Evolutionary conservation across 2,113 vertebrate species (phyloP), one percentile per base, ranked within the genome.

Genomic region (Lipophrys pholis): DNA sequence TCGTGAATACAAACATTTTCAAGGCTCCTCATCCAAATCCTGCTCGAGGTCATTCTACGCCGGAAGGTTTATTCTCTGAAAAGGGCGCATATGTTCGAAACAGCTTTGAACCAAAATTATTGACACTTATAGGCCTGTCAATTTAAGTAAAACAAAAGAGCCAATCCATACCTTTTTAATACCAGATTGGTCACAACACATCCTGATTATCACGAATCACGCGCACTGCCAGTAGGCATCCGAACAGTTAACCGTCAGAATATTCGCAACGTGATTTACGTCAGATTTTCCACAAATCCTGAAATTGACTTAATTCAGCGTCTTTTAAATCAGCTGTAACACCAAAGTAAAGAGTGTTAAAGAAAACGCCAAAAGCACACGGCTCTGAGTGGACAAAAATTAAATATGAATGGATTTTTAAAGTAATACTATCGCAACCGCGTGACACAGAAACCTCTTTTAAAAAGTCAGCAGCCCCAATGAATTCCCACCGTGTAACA

Each of bases 1-100:
- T 69, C 49, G 51, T 42, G 35, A 58, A 63, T 16, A 72, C 57
- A 70, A 76, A 85, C 71, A 79, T 76, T 78, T 65, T 58, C 54
- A 78, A 75, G 67, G 68, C 45, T 67, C 62, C 35, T 30, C 11
- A 73, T 30, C n/a, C n/a, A 45, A 42, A 48, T 53, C 58, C 58
- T 78, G 58, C 48, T 17, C 54, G 62, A 8, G 45, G 6, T 11
- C 50, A 40, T 61, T 79, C 73, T 17, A 65, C 53, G 9, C 30
- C 64, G 8, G 6, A 45, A 9, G 15, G 48, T 12, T 42, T 10
- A 53, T 36, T 53, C 14, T 35, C n/a, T 21, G 3, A 45, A n/a
- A n/a, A n/a, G n/a, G 5, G 49, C 12, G 42, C 11, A 21, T 48
- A 46, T 40, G 52, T n/a, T 40, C 45, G 21, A 4, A 30, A 30